Evolutionary conservation across 2,113 vertebrate species (phyloP).

Genomic region (Sclerurus mexicanus): DNA sequence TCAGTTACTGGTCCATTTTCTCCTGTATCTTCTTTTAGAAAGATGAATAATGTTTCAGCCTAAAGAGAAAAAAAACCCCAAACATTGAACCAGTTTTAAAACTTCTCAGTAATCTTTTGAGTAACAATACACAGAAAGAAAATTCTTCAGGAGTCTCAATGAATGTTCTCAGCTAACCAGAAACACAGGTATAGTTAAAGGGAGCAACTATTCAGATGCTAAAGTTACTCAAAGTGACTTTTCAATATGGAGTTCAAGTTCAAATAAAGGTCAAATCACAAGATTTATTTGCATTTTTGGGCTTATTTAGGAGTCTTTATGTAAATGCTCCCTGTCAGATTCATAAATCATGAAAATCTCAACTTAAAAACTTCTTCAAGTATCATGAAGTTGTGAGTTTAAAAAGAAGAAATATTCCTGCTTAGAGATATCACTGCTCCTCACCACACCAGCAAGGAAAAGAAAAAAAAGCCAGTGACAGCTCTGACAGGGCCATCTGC

Average conservation of each 20-base stretch:
- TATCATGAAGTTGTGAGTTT: not conserved
- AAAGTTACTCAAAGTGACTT: not conserved
- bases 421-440: not conserved
- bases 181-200: not conserved
- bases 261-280: not conserved
- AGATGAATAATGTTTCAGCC: conserved; percentile 81
- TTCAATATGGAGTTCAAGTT: not conserved
- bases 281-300: not conserved
- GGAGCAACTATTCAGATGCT: not conserved
- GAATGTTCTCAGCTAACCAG: not conserved
- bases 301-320: not conserved
- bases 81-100: not conserved
- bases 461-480: not conserved
- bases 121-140: not conserved
- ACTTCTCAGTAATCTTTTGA: not conserved
- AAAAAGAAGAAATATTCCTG: not conserved
- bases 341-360: not conserved
- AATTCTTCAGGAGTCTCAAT: not conserved
- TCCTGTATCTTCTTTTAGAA: conserved; percentile 63
- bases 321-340: not conserved
- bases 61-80: conserved; percentile 32
- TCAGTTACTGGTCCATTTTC: not conserved
- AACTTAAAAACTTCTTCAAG: not conserved
- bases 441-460: not conserved
- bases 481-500: not conserved